Evolutionary conservation across 2,797 vertebrate genomes (phyloP), one percentile per base, ranked within the genome.

Genomic region (Spinus olivaceus): DNA sequence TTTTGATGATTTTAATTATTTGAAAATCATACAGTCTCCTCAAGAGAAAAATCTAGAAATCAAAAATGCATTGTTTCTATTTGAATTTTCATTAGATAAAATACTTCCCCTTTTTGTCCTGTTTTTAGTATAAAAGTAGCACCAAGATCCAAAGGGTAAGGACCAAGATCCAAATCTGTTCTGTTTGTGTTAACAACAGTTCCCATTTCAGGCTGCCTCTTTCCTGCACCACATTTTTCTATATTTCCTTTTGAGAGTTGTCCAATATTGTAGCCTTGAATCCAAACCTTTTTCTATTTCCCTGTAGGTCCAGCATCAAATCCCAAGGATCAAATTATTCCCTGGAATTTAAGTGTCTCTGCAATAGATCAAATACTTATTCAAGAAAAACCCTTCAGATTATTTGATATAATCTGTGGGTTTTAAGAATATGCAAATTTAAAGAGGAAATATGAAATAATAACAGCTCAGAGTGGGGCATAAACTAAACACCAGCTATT

Each of bases 191-290:
- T 88, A 82, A 85, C 32, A 51, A 73, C 81, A 42, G 28, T 30
- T 87, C 78, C 82, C 76, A 94, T 87, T 92, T 81, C 86, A 90
- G 83, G n/a, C 42, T 88, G 65, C 73, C 49, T 86, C 80, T 54
- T 90, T 88, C 90, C 92, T 88, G 60, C 81, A 49, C 23, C 66
- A 27, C 27, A 13, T 84, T 90, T 79, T 47, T 66, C 86, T 95
- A 16, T 47, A 50, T 53, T 97, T 97, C 66, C 86, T 79, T 92
- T 90, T 77, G 86, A 86, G 64, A 41, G 20, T 6, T 67, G 33
- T 76, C 86, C 94, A 92, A 88, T 57, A 90, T 30, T 3, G 1
- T 6, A 84, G 54, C 90, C 90, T 91, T 88, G 81, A 93, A 82
- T 92, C 49, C 46, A 80, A 70, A 92, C 44, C 27, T 90, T 95